phyloP scores from a whole-genome alignment of 2,888 invertebrate genomes.

The Drosophila cracens region DNA sequence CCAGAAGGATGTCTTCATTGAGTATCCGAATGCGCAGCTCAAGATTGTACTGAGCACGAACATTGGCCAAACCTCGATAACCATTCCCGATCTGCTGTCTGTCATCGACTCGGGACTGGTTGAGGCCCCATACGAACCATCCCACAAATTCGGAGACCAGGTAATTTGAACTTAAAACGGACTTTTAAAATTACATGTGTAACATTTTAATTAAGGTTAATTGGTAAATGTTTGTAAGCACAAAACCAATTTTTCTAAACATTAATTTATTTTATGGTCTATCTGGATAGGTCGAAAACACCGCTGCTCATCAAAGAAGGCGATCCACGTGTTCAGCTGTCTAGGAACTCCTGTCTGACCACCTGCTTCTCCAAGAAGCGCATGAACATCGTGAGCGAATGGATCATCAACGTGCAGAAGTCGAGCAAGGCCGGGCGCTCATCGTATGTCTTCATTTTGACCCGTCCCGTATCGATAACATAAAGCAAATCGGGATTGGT shows the following conservation, averaged over 20 bases:
- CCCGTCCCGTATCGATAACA: slow-evolving; percentile 96
- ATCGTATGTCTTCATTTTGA: slow-evolving; percentile 85
- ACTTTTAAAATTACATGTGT: too few relatives aligned
- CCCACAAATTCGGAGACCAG: too few relatives aligned
- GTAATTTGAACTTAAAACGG: too few relatives aligned
- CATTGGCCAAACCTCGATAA: slow-evolving; percentile 98
- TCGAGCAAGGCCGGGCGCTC: slow-evolving; percentile 88
- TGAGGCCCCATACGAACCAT: slow-evolving; percentile 85
- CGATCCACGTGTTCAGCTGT: slow-evolving; percentile 86
- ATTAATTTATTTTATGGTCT: slow-evolving; percentile 86
- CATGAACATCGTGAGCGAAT: slow-evolving; percentile 88
- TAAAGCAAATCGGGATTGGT: slow-evolving; percentile 97
- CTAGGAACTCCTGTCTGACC: slow-evolving; percentile 87
- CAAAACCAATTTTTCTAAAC: slow-evolving; percentile 85
- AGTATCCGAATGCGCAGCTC: slow-evolving; percentile 86
- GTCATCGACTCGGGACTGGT: slow-evolving; percentile 97
- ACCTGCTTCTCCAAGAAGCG: slow-evolving; percentile 64
- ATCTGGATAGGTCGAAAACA: slow-evolving; percentile 87
- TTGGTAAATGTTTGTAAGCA: slow-evolving; percentile 83
- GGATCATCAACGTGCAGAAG: slow-evolving; percentile 95
- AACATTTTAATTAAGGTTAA: too few relatives aligned
- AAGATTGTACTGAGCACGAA: slow-evolving; percentile 98
- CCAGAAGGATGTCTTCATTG: slow-evolving; percentile 92
- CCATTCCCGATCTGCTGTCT: slow-evolving; percentile 96
- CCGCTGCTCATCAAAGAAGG: slow-evolving; percentile 88